Percentiles rank a stretch among this genome's conserved stretches.
phyloP scores from a whole-genome alignment of 1,140 invertebrate genomes.

The Harpegnathos saltator region DNA sequence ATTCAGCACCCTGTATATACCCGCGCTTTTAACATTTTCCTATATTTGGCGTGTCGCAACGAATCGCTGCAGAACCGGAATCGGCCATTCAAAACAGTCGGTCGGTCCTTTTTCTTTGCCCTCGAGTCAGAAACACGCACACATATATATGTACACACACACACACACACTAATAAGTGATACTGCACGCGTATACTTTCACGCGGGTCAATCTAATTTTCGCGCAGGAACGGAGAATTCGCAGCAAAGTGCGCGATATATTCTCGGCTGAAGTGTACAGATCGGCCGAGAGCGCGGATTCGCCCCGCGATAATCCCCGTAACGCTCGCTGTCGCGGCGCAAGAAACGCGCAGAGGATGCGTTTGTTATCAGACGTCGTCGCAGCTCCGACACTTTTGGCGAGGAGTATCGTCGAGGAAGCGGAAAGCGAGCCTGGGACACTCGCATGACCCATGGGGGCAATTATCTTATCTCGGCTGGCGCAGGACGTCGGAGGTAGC shows the following conservation, averaged over 20 bases:
- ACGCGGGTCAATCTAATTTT: not conserved
- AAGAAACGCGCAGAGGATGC: too few species aligned
- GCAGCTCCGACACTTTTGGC: too few species aligned
- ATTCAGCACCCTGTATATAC: too few species aligned
- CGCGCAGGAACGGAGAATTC: not conserved
- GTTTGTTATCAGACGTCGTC: too few species aligned
- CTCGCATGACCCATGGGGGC: too few species aligned
- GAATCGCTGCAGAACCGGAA: constrained; percentile 22
- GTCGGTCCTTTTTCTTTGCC: constrained; percentile 9
- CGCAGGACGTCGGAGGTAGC: constrained; percentile 8
- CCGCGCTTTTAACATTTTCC: not conserved
- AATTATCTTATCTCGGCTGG: constrained; percentile 38
- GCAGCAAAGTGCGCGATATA: too few species aligned
- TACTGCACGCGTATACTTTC: constrained; percentile 2
- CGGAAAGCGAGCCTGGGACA: not conserved
- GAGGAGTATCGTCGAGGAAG: too few species aligned
- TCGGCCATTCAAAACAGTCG: constrained; percentile 25
- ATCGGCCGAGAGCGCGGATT: not conserved
- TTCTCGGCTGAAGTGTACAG: not conserved
- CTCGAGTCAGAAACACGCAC: not conserved
- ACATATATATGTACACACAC: too few species aligned
- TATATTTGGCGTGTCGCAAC: constrained; percentile 16
- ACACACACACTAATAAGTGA: too few species aligned
- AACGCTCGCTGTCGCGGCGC: too few species aligned
- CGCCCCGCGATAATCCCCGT: too few species aligned